phyloP scores from a whole-genome alignment of 1,140 invertebrate species.

The Polypedilum pembai region DNA sequence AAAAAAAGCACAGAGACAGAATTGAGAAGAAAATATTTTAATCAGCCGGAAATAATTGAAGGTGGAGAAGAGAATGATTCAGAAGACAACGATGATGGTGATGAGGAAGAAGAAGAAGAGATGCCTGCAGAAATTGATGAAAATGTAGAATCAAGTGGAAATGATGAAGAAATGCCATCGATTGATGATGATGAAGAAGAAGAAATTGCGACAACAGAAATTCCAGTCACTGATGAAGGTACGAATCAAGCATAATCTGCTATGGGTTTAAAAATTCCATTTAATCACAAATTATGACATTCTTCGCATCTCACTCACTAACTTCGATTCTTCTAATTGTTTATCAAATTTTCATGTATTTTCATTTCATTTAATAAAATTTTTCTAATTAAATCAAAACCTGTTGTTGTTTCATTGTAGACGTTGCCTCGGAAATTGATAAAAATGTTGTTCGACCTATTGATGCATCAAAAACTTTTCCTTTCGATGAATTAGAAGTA shows the following conservation, averaged over 20 bases:
- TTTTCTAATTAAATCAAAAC: neutral
- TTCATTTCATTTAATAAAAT: neutral
- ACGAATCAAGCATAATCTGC: neutral
- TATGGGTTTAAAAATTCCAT: neutral
- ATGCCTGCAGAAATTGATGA: neutral
- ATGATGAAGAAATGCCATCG: slow-evolving; percentile 7
- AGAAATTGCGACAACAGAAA: neutral
- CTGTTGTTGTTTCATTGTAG: slow-evolving; percentile 6
- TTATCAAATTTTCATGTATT: neutral
- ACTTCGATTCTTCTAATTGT: neutral
- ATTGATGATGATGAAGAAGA: neutral
- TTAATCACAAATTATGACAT: neutral
- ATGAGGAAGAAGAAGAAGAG: neutral
- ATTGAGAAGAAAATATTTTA: no score
- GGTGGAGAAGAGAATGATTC: neutral
- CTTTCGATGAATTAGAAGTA: neutral
- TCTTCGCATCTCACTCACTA: neutral
- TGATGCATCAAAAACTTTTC: neutral
- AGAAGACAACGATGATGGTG: neutral
- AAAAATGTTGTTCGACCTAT: neutral
- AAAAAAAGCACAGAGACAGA: no score
- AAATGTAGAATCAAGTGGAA: neutral
- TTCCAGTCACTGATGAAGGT: neutral
- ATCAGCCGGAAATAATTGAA: no score
- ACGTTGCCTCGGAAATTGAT: no score